Evolutionary conservation across 2,888 invertebrate species (phyloP).

Genomic region (Dysmachus trigonus): DNA sequence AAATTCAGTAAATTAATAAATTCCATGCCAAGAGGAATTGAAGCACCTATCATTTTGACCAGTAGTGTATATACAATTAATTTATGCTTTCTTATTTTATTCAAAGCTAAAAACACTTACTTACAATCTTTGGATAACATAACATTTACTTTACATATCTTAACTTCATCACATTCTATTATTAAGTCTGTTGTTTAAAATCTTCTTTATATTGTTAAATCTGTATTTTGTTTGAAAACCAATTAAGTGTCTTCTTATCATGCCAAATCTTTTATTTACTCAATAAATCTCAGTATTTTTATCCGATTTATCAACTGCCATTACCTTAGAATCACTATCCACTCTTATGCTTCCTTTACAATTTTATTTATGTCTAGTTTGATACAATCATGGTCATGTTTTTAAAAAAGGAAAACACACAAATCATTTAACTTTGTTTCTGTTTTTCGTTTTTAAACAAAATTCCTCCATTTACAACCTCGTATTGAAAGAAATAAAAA

Average conservation of each 20-base stretch:
- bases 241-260: slow-evolving; percentile 28
- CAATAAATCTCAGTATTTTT: neutral
- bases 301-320: neutral
- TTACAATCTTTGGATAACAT: neutral
- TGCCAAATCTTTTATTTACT: slow-evolving; percentile 29
- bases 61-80: too few species aligned
- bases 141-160: too few species aligned
- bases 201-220: neutral
- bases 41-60: too few species aligned
- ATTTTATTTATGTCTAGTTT: slow-evolving; percentile 43
- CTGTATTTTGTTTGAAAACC: slow-evolving; percentile 7
- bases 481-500: neutral
- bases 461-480: neutral
- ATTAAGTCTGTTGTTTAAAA: neutral
- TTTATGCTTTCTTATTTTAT: too few species aligned
- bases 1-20: too few species aligned
- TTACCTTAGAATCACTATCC: slow-evolving; percentile 5
- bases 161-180: neutral
- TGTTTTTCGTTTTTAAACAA: neutral
- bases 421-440: slow-evolving; percentile 12
- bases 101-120: neutral
- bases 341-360: slow-evolving; percentile 42
- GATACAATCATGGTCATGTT: neutral
- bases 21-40: too few species aligned
- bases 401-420: slow-evolving; percentile 20